phyloP scores from a whole-genome alignment of 2,113 vertebrate species.

The Hyperoodon ampullatus region DNA sequence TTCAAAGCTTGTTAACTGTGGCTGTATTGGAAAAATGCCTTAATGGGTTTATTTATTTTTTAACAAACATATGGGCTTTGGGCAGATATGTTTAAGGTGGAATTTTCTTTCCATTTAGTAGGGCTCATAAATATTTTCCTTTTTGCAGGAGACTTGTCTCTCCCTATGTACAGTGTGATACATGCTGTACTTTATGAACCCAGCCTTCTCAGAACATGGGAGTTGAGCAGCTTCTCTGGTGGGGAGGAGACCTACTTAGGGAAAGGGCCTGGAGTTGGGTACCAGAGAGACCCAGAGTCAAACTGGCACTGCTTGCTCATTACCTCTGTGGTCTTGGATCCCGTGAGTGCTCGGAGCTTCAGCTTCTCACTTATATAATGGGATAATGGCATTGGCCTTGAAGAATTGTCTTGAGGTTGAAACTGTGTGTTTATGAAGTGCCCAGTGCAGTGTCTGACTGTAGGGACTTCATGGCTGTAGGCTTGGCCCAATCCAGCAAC shows the following conservation, averaged over 20 bases:
- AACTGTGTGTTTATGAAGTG: not conserved
- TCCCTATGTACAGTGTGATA: not conserved
- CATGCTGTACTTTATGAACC: not conserved
- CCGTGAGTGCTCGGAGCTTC: not conserved
- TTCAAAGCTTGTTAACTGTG: conserved; percentile 26
- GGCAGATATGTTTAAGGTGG: not conserved
- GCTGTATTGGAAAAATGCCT: not conserved
- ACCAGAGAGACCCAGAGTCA: not conserved
- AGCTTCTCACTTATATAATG: not conserved
- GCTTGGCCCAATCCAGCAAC: not conserved
- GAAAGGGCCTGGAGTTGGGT: not conserved
- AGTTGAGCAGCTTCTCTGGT: not conserved
- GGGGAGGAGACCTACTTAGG: not conserved
- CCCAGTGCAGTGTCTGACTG: not conserved
- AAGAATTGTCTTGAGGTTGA: not conserved
- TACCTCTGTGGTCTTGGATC: not conserved
- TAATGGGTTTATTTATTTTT: not conserved
- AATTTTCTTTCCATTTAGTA: conserved; percentile 1
- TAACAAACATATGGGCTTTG: not conserved
- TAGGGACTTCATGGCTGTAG: not conserved
- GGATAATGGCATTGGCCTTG: not conserved
- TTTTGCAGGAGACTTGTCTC: not conserved
- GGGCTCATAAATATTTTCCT: not conserved
- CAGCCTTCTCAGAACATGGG: not conserved
- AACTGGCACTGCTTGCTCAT: not conserved